Base-by-base conservation (phyloP, 2,888 invertebrate genomes). In the Aelia acuminata region DNA sequence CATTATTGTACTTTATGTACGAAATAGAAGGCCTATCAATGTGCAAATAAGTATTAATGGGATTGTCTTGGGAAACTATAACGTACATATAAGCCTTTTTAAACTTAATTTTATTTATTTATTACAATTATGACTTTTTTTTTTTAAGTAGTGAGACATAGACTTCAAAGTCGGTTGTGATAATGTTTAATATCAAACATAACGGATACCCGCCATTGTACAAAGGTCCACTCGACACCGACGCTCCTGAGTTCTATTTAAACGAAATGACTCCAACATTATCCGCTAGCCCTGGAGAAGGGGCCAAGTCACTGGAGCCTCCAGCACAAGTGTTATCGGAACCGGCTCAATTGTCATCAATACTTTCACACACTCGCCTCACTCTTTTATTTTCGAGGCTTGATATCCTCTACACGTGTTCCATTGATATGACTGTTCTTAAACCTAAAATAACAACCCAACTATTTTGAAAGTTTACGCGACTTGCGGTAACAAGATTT, bases 321-420 rank as follows among this genome's bases (percentile, higher is more conserved):
- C 80, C 80, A 80, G 80, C 22, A 47, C 80, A 43, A 43, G 43
- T 47, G 80, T 80, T 80, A 80, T 80, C n/a, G 22, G 80, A 80
- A n/a, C n/a, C 43, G 80, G 80, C 43, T 47, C 80, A n/a, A 43
- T 80, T 80, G 80, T 80, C 80, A 80, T 80, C 43, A 39, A 43
- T 80, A 43, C 80, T 80, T 47, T 80, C 80, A 47, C 39, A 43
- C 80, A 11, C 18, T 35, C 63, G 63, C 15, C 35, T 35, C 31
- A 31, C 35, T 70, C 63, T 70, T 70, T 70, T 35, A 70, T 70
- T 70, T 35, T 20, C 18, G 10, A 18, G 18, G 15, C 35, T 70
- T 35, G n/a, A n/a, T n/a, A n/a, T n/a, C 5, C 13, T 8, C 35
- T 70, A 70, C 63, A 18, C 35, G 31, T n/a, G 63, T 70, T 18